phyloP scores from a whole-genome alignment of 2,888 invertebrate species.

The Omphaloscelis lunosa region DNA sequence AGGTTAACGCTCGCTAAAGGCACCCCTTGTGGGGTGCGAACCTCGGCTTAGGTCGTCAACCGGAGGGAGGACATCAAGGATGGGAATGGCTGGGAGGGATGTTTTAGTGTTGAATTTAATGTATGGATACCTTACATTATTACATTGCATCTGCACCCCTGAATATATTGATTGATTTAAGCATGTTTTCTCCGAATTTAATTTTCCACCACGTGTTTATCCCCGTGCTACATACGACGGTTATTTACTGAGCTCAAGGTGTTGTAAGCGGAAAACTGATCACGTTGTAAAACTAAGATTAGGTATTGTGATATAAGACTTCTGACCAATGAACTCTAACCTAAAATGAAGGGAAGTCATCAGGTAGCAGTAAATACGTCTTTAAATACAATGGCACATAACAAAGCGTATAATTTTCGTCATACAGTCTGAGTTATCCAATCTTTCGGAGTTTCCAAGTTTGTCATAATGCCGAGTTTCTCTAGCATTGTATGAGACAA shows the following conservation, averaged over 20 bases:
- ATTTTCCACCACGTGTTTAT: constrained; percentile 1
- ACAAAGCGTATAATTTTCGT: constrained; percentile 46
- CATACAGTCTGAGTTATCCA: constrained; percentile 38
- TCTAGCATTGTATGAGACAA: constrained; percentile 44
- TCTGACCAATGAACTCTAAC: constrained; percentile 49
- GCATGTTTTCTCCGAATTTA: background rate
- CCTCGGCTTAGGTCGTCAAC: too few relatives aligned
- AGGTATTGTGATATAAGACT: constrained; percentile 36
- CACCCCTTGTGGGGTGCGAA: too few relatives aligned
- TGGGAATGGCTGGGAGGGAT: too few relatives aligned
- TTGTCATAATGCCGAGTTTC: constrained; percentile 38
- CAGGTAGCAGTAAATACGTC: constrained; percentile 21
- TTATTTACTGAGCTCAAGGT: background rate
- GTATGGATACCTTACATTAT: background rate
- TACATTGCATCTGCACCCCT: background rate
- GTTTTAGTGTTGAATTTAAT: background rate
- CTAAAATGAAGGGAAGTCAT: constrained; percentile 44
- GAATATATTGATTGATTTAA: background rate
- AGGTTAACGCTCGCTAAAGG: too few relatives aligned
- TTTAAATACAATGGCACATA: constrained; percentile 53
- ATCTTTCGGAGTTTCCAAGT: constrained; percentile 33
- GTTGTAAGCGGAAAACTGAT: constrained; percentile 32
- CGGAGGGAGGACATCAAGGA: too few relatives aligned
- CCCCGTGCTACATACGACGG: background rate
- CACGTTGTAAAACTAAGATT: constrained; percentile 24